A percentile compares a stretch with the other conserved stretches of the same genome.
phyloP scores from a whole-genome alignment of 2,797 vertebrate species.

The Chiroxiphia lanceolata region DNA sequence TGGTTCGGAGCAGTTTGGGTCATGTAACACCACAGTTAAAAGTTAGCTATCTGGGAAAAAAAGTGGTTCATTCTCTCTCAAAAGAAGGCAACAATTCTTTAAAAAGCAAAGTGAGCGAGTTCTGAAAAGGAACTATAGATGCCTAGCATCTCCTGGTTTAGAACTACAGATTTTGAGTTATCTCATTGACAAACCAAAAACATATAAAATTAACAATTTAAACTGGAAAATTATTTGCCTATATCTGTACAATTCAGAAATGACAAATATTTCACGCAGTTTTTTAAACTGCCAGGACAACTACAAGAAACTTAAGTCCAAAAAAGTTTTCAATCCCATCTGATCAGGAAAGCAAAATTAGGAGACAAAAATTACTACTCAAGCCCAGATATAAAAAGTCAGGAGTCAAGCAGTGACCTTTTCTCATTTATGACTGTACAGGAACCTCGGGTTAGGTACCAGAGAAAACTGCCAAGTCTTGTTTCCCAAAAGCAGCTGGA shows the following conservation, averaged over 20 bases:
- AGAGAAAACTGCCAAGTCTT: background rate
- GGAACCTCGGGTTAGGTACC: background rate
- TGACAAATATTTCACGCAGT: fast-evolving
- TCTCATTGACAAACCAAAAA: background rate
- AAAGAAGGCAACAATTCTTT: background rate
- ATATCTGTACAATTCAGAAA: background rate
- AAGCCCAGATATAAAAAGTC: fast-evolving
- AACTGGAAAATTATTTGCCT: background rate
- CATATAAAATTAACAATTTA: background rate
- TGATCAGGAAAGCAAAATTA: background rate
- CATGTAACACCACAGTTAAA: background rate
- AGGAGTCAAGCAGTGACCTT: background rate
- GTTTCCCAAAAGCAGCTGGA: background rate
- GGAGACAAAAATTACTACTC: fast-evolving
- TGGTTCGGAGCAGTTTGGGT: background rate
- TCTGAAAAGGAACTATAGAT: background rate
- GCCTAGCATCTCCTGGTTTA: fast-evolving
- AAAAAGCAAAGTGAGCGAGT: fast-evolving
- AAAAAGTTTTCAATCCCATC: background rate
- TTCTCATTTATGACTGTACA: fast-evolving
- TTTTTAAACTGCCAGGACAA: background rate
- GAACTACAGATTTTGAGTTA: background rate
- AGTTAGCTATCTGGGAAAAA: background rate
- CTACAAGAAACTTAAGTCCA: background rate
- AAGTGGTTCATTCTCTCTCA: fast-evolving